Base-by-base conservation (phyloP, 2,113 vertebrate species). In the Eolophus roseicapilla region DNA sequence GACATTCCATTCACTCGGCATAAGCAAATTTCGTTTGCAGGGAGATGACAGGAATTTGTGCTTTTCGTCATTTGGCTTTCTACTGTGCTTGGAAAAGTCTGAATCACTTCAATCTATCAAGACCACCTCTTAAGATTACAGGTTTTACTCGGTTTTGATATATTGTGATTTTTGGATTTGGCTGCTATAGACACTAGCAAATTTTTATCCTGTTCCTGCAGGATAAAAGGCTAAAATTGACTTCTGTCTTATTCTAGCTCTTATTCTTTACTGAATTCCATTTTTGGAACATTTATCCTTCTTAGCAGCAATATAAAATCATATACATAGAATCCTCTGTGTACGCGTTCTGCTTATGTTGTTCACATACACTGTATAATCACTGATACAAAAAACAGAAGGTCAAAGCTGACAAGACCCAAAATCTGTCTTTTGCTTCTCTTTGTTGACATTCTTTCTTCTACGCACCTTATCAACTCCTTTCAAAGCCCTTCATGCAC, bases 81-180 rank as follows among this genome's bases (percentile, higher is more conserved):
- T 88, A 17, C 49, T 88, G 7, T 86, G 69, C 89, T 91, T 90
- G 50, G 35, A 78, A 52, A 74, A 91, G 55, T 95, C 43, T 95
- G 76, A 80, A 79, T 76, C 50, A 11, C 41, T 92, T 92, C 47
- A 80, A 31, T 79, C 41, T 79, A 44, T 85, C 46, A 63, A n/a
- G 46, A 37, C 31, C n/a, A 59, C 76, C 73, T 82, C 49, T 94
- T 87, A 75, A 67, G 50, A 71, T 82, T 86, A 84, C 49, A 86
- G 37, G 35, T 90, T 65, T 77, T 86, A 77, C 33, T 83, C 39
- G n/a, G 10, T 70, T 86, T 70, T 85, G 49, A 60, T 67, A 39
- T n/a, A 31, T 49, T 74, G 73, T 64, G 28, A 50, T 50, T 78
- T 86, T 92, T 76, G 41, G 25, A 71, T 91, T 43, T 44, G 60